Evolutionary conservation across 2,888 invertebrate genomes (phyloP), one percentile per base, ranked within the genome.

Genomic region (Odontomyia ornata): DNA sequence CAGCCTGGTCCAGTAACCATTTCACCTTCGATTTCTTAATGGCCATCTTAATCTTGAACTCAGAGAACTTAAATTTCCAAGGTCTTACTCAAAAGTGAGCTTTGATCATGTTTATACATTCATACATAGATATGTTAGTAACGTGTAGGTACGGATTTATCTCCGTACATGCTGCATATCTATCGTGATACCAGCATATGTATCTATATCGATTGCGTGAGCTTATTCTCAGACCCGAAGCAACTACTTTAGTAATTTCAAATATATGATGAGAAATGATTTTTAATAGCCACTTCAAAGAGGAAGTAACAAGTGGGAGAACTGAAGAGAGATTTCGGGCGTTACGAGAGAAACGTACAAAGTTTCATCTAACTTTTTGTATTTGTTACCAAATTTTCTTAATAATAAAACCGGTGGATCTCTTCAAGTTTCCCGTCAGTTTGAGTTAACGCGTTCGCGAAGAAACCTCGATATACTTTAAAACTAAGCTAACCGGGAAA

Each of bases 21-120:
- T 65, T 69, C 27, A 69, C 69, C 69, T 69, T 69, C 69, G n/a
- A 69, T 69, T 69, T 69, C 69, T 69, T 69, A 69, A 69, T 46
- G 13, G 18, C 7, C 11, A 13, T 47, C 46, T 69, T 47, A 46
- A 69, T 69, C 69, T 69, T 69, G 69, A 69, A 69, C 69, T 69
- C 47, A 47, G 47, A 21, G 46, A 23, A 46, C 25, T 25, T 46
- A 25, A 46, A 46, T 11, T 46, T 69, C 47, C 69, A 69, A 46
- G 69, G 47, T 47, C 69, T 69, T 21, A 21, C 60, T 52, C 18
- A 3, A 52, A 52, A 52, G 4, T 52, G 52, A 52, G 3, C 36
- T 36, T 9, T 36, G 36, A 36, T 36, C 36, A 9, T 3, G 3
- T 9, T 5, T 9, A 36, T 36, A 36, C 36, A 36, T 36, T 9